Evolutionary conservation across 1,140 invertebrate species (phyloP).

Genomic region (Pissodes strobi): DNA sequence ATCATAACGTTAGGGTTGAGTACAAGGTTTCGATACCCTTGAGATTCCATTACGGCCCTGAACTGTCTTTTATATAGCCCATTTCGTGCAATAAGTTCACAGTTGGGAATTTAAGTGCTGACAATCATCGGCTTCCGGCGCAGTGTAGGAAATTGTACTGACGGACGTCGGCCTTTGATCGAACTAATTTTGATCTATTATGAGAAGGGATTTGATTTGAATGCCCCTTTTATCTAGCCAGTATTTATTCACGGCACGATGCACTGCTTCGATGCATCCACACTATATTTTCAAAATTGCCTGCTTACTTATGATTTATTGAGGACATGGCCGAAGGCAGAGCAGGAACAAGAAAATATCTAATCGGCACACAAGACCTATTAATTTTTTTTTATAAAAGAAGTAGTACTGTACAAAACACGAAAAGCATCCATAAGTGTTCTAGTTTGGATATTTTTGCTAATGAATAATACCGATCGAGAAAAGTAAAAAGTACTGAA

Average conservation of each 20-base stretch:
- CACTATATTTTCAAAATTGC: slow-evolving; percentile 8
- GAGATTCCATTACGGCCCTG: not conserved
- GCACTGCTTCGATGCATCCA: slow-evolving; percentile 7
- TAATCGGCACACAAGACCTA: no score
- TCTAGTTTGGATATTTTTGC: no score
- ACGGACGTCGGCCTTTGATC: slow-evolving; percentile 33
- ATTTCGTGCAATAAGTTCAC: slow-evolving; percentile 32
- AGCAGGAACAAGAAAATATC: slow-evolving; percentile 6
- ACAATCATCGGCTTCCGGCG: slow-evolving; percentile 34
- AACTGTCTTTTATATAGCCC: slow-evolving; percentile 11
- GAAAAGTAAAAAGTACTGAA: no score
- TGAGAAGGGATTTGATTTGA: slow-evolving; percentile 26
- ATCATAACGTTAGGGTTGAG: no score
- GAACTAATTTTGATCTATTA: slow-evolving; percentile 36
- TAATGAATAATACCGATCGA: no score
- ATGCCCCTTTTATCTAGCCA: slow-evolving; percentile 17
- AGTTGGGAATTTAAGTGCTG: slow-evolving; percentile 36
- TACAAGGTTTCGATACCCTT: no score
- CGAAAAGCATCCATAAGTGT: no score
- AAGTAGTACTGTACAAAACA: not conserved
- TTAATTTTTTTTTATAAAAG: not conserved
- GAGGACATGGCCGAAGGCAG: not conserved
- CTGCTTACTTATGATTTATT: not conserved
- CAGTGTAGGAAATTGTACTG: slow-evolving; percentile 34
- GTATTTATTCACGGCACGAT: slow-evolving; percentile 24